Evolutionary conservation across 2,113 vertebrate species (phyloP), one percentile per base, ranked within the genome.

Genomic region (Caranx melampygus): DNA sequence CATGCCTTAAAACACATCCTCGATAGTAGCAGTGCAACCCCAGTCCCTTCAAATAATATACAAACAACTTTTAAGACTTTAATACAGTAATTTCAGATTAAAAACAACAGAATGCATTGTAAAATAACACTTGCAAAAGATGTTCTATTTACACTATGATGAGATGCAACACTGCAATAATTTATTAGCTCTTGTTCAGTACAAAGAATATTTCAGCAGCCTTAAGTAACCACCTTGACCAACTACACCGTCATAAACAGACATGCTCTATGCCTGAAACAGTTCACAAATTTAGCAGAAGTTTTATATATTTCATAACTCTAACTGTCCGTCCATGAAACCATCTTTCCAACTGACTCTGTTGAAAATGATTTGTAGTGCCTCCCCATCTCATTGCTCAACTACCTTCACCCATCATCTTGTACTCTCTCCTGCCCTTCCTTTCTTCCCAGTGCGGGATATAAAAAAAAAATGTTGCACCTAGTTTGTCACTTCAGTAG

Each of bases 1-100:
- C 89, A 85, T 89, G 93, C 93, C 93, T 93, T 92, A 93, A 91
- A 91, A 75, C 81, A 83, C 72, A 79, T 42, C 77, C 54, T 76
- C 18, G 3, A 37, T 58, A 65, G 83, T 77, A 81, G 79, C 84
- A 74, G 79, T 64, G 20, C 4, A 58, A 54, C 26, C 40, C 55
- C 9, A 15, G 2, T 13, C 26, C 55, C 59, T 61, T 63, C 62
- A 75, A n/a, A 79, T 59, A 59, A 62, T 63, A 52, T 59, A 67
- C 60, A 35, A 78, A 64, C 57, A 18, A 51, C 70, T 68, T 77
- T 9, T 51, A 64, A 79, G 60, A 83, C 63, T 83, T 82, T 68
- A 63, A 57, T 15, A 60, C 63, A 65, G 13, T 66, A 51, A 20
- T 65, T 84, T 87, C 58, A 86, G 68, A 80, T 60, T 60, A 26